Evolutionary conservation across 2,113 vertebrate species (phyloP), one percentile per base, ranked within the genome.

Genomic region (Chunga burmeisteri): DNA sequence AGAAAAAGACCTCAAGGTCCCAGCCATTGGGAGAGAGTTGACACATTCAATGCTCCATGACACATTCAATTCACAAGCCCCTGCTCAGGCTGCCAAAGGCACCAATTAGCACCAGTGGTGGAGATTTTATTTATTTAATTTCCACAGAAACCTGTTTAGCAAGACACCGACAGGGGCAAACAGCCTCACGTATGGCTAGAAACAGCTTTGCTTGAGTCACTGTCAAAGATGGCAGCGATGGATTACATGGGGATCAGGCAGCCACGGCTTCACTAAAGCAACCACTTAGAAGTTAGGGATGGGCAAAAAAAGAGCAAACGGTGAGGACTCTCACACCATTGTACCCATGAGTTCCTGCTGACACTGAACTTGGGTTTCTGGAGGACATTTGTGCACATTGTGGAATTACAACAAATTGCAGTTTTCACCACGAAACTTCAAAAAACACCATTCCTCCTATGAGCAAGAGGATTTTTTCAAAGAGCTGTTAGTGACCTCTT

Each of bases 31-130:
- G 90, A 94, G 68, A 81, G 90, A 93, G 88, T 93, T 95, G 92
- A 96, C 90, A 95, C 95, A 92, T 96, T 96, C 91, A 97, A 96
- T 96, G 94, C 95, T 94, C 83, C 90, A 89, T 79, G 94, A 97
- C 94, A 94, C 88, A 72, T 90, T 86, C 92, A 96, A 95, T 96
- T 96, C 96, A 86, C 88, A 78, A 86, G 80, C 88, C 91, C 70
- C 70, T 71, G 86, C 82, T 94, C 86, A 79, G 86, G 65, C 80
- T 96, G 95, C 95, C 96, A 96, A 94, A 92, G 82, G 75, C 94
- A 94, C 86, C 96, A 96, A 96, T 95, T 97, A 97, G 92, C 88
- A 93, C 65, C 82, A 88, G 49, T 52, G 88, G 83, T 86, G 71
- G 72, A 40, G 80, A 94, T 86, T 55, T 86, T 95, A 86, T 96